Base-by-base conservation (phyloP, 2,888 invertebrate genomes). In the Drosophila limbata region DNA sequence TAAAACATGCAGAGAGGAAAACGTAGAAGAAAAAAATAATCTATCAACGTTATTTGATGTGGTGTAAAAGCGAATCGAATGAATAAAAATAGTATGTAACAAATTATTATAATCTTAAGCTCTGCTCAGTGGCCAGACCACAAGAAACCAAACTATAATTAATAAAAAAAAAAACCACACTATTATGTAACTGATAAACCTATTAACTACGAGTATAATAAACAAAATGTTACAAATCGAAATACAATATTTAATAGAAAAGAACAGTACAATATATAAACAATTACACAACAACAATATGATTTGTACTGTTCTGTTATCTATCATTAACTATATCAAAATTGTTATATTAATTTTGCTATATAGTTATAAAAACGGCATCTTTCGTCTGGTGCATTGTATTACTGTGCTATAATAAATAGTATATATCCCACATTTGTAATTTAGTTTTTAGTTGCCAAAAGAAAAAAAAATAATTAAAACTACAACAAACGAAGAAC, bases 111-210 rank as follows among this genome's bases (percentile, higher is more conserved):
- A 65, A 72, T 13, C 55, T 68, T 76, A 78, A 73, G 72, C 47
- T 55, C 73, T 72, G 81, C 80, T 83, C 80, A 79, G 72, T 80
- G 81, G 81, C 63, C 44, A 53, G 62, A 48, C 68, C 72, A 70
- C 69, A 72, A 39, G 35, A 42, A 71, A 62, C 57, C 53, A 63
- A 71, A 68, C 63, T 60, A 50, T 66, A 70, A 59, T 51, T 47
- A 50, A 68, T 68, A 28, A 28, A 28, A 28, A 25, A 57, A 59
- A 52, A n/a, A n/a, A n/a, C n/a, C n/a, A 62, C 21, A 59, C 33
- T 59, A 48, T 59, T 52, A 37, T 60, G 52, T 70, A 63, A 25
- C 19, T 55, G 50, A 63, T 59, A 73, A 69, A 69, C 57, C 31
- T 66, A 65, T 60, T 72, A 59, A 55, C 19, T 45, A 28, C 28